Base-by-base conservation (phyloP, 2,113 vertebrate species). In the Zapus hudsonius region DNA sequence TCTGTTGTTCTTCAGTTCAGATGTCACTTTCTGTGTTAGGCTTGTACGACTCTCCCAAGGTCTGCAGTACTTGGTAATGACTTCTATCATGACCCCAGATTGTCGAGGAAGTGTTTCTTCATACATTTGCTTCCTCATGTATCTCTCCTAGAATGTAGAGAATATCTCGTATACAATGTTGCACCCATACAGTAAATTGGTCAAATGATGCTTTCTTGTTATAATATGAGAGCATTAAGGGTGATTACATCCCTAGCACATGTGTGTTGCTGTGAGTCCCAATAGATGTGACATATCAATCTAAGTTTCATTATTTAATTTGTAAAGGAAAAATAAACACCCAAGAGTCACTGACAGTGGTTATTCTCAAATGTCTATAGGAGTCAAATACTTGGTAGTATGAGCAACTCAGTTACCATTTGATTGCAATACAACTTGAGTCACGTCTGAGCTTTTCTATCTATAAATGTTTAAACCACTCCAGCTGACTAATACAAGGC, bases 391-490 rank as follows among this genome's bases (percentile, higher is more conserved):
- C 33, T 93, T 89, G 80, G 67, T 40, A 93, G 81, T 20, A 44
- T 29, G 33, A 84, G 20, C 89, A 94, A 94, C 69, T 23, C 81
- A 75, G 95, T 83, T 91, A 94, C 69, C 38, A 74, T n/a, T 95
- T 92, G 91, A 97, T 89, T 93, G 55, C 61, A 92, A 86, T 87
- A 91, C 92, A 97, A 95, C 73, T 72, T 89, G 83, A 27, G 91
- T 90, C 20, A 23, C 88, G 92, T 87, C 55, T 90, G 66, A 91
- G 47, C 76, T 93, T 95, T 94, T 88, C 80, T 89, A 84, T 72
- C 90, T 95, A 95, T 84, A 86, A 96, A 95, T 96, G 91, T 95
- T 94, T 95, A 95, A 96, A 87, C 90, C 90, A 87, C 42, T 79
- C 38, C 9, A 4, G 88, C 73, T 96, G 92, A 95, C 86, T 92